Evolutionary conservation across 1,140 invertebrate species (phyloP), one percentile per base, ranked within the genome.

Genomic region (Drosophila erecta): DNA sequence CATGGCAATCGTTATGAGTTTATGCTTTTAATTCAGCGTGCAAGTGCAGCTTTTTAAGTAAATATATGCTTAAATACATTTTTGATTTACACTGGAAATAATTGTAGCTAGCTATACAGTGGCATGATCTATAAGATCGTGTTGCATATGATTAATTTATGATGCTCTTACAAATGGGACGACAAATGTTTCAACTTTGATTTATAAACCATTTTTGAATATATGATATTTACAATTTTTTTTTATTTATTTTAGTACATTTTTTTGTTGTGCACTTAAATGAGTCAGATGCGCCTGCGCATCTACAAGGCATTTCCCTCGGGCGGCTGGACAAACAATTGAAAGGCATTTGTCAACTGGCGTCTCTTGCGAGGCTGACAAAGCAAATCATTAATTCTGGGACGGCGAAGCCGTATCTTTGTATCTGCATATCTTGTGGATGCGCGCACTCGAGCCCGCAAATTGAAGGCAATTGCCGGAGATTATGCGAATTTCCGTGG

Each of bases 301-400:
- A 67, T 50, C 14, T 17, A 57, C 44, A 44, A 61, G 50, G 54
- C 51, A 56, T 81, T 76, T 76, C 56, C 53, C 40, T 60, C 72
- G 40, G 38, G 55, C 54, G 57, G 65, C 59, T 72, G 71, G 76
- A 8, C 66, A 73, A 75, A 71, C 81, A 87, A 87, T 87, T 89
- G 83, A 87, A 87, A 77, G 57, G 79, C 83, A 87, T 87, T 87
- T 87, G 84, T 79, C 79, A 79, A 58, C 49, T 69, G 66, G 35
- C 57, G 40, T 58, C 69, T 46, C 69, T 41, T 38, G 27, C 55
- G 40, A 12, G 43, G 5, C 67, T 73, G 67, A 79, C 76, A 79
- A 72, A 79, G 58, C 70, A 58, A 81, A 71, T 81, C 65, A 81
- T 81, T 81, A 72, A 69, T 64, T 57, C 55, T 40, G 20, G 53